Evolutionary conservation across 2,113 vertebrate genomes (phyloP), one percentile per base, ranked within the genome.

Genomic region (Hippocampus mohnikei): DNA sequence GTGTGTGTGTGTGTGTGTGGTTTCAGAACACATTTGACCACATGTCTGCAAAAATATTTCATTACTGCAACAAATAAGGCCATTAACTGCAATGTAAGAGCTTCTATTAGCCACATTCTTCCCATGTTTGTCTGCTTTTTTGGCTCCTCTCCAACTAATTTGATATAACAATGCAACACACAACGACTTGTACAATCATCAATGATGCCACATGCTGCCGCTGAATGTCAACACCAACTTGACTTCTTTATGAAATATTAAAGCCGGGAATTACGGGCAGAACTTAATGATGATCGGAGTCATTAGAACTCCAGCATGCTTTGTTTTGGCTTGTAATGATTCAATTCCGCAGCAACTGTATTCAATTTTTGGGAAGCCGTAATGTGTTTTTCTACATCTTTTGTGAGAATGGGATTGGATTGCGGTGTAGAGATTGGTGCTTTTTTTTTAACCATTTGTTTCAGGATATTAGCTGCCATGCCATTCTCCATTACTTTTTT

Each of bases 41-140:
- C 84, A 84, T 84, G 74, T 77, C 77, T 83, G 78, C 80, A 88
- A 84, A 79, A 91, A 91, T 90, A 89, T 91, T 92, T 92, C 91
- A 93, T 92, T 93, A 93, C 88, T 88, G 85, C 73, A 92, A 92
- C 91, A 93, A 93, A 92, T 90, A 91, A 92, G 88, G 79, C 89
- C 91, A 93, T 93, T 92, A 92, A 87, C 88, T 84, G 87, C 79
- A 88, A 70, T 86, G 80, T 88, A 85, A 91, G 89, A 84, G 88
- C 88, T 86, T 85, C 82, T 87, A 85, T 89, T 84, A 89, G 85
- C 87, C 84, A 62, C 85, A 65, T 83, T 83, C 87, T 90, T 83
- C 85, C 86, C 87, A 84, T 87, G 81, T 88, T 91, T 91, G 87
- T 88, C 85, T 89, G 83, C 82, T 85, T 90, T 87, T 86, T 91